These are phyloP conservation scores for Magallana ariakensis DNA, from an alignment of 1,140 invertebrate species.

Conservation along the genomic window DNA sequence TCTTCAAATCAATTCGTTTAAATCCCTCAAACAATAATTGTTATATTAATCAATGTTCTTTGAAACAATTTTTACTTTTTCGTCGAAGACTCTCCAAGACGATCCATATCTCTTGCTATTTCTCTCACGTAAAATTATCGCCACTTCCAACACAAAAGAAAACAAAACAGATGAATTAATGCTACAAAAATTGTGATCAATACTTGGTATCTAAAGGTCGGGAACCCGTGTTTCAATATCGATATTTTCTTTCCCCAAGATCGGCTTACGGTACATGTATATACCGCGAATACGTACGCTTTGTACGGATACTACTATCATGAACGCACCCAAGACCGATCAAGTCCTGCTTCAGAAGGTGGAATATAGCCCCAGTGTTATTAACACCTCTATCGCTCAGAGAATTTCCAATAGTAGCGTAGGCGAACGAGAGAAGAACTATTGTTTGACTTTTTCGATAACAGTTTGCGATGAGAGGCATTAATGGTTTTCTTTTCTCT, in stretches of 20 bases:
- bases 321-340: too few relatives aligned
- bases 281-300: background rate
- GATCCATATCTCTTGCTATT: background rate
- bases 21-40: background rate
- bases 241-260: constrained; percentile 16
- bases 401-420: constrained; percentile 29
- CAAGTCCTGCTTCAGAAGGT: background rate
- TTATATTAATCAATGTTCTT: background rate
- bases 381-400: background rate
- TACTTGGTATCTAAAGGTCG: constrained; percentile 10
- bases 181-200: background rate
- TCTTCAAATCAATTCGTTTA: background rate
- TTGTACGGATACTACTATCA: too few relatives aligned
- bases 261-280: background rate
- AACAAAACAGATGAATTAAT: constrained; percentile 22
- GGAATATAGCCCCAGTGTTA: background rate
- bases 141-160: background rate
- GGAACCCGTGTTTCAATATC: background rate
- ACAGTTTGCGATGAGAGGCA: background rate
- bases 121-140: background rate
- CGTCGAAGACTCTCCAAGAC: background rate
- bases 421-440: background rate
- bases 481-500: background rate
- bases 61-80: background rate
- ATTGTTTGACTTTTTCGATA: background rate